Evolutionary conservation across 2,113 vertebrate species (phyloP).

Genomic region (Bungarus multicinctus): DNA sequence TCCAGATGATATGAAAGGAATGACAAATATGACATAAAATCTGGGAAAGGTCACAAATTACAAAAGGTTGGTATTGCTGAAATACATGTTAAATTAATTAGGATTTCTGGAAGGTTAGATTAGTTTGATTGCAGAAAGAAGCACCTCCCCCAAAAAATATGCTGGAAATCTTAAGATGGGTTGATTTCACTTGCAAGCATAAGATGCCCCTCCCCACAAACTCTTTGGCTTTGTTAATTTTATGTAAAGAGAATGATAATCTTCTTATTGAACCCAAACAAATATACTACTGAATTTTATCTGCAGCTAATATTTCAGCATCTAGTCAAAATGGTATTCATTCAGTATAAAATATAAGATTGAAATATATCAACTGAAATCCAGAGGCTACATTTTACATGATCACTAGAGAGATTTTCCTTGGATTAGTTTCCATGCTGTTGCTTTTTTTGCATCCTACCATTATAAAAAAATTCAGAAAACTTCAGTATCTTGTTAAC

Average conservation of each 20-base stretch:
- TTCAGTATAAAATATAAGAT: constrained; percentile 64
- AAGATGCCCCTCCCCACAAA: constrained; percentile 43
- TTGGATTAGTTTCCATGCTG: constrained; percentile 50
- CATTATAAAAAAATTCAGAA: constrained; percentile 29
- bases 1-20: not conserved
- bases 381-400: constrained; percentile 52
- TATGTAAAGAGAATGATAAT: constrained; percentile 51
- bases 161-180: constrained; percentile 14
- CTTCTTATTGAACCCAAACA: constrained; percentile 53
- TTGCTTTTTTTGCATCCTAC: constrained; percentile 34
- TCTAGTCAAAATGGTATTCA: constrained; percentile 57
- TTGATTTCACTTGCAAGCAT: constrained; percentile 53
- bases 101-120: constrained; percentile 55
- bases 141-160: constrained; percentile 27
- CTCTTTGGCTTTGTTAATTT: constrained; percentile 45
- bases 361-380: constrained; percentile 55
- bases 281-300: constrained; percentile 61
- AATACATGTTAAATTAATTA: constrained; percentile 23
- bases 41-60: not conserved
- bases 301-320: constrained; percentile 56
- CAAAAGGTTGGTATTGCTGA: not conserved
- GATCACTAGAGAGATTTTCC: constrained; percentile 50
- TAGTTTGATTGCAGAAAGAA: constrained; percentile 49
- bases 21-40: not conserved
- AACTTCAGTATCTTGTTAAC: constrained; percentile 14